Conservation (phyloP, 2,888 invertebrate species). For the Zaprionus lineosus region DNA sequence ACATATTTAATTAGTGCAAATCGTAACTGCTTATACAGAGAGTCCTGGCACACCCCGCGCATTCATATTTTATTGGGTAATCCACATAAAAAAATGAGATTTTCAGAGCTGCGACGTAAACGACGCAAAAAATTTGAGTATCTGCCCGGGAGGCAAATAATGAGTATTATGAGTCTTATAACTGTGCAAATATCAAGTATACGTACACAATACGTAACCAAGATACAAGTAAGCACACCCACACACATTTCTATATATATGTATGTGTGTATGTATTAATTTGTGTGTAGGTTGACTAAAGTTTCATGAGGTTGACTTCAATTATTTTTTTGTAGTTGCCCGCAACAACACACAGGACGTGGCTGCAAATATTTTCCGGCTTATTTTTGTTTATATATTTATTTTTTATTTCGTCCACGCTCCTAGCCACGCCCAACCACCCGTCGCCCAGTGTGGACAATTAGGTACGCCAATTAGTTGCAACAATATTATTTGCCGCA, state of each 20-base stretch:
- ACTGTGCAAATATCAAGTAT: constrained; percentile 25
- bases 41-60: no score
- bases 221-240: background rate
- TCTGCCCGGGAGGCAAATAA: constrained; percentile 3
- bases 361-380: constrained; percentile 34
- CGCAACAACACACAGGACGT: constrained; percentile 32
- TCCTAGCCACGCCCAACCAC: constrained; percentile 1
- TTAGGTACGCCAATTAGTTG: constrained; percentile 70
- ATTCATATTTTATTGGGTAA: no score
- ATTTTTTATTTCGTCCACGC: constrained; percentile 33
- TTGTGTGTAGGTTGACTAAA: constrained; percentile 31
- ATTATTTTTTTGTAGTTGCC: constrained; percentile 51
- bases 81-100: background rate
- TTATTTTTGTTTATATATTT: constrained; percentile 43
- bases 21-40: no score
- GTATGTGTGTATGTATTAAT: constrained; percentile 15
- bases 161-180: constrained; percentile 29
- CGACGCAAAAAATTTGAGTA: background rate
- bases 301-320: constrained; percentile 58
- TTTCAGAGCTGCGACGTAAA: background rate
- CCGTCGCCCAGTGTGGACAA: constrained; percentile 40
- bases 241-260: background rate
- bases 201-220: background rate
- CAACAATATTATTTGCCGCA: constrained; percentile 57
- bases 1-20: no score